phyloP scores from a whole-genome alignment of 2,888 invertebrate genomes.

The Troilus luridus region DNA sequence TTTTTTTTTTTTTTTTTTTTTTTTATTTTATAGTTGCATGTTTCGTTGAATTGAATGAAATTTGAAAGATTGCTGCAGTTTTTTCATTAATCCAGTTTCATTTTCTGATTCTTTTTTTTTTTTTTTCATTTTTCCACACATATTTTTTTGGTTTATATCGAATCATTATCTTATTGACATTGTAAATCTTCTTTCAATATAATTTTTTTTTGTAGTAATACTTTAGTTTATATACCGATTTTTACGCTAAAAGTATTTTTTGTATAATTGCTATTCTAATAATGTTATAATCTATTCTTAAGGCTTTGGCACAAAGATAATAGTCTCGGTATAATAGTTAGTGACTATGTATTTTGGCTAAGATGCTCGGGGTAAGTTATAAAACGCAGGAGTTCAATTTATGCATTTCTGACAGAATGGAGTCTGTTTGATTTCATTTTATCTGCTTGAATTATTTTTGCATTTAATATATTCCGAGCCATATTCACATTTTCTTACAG shows the following conservation, averaged over 20 bases:
- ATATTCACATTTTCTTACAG: too few relatives aligned
- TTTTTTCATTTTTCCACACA: background rate
- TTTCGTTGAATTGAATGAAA: background rate
- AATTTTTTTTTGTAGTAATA: conserved; percentile 2
- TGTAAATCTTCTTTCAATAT: conserved; percentile 40
- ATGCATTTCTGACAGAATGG: too few relatives aligned
- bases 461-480: too few relatives aligned
- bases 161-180: conserved; percentile 11
- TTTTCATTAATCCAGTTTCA: background rate
- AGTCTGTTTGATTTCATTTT: too few relatives aligned
- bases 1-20: background rate
- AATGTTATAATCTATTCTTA: background rate
- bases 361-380: too few relatives aligned
- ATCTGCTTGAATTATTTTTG: too few relatives aligned
- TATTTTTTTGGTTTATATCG: conserved; percentile 27
- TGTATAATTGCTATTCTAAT: background rate
- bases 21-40: background rate
- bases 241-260: background rate
- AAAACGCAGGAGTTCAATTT: too few relatives aligned
- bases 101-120: background rate
- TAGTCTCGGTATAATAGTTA: background rate
- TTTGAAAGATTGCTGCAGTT: background rate
- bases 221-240: background rate
- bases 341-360: background rate
- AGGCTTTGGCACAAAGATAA: background rate